Evolutionary conservation across 1,140 invertebrate genomes (phyloP), one percentile per base, ranked within the genome.

Genomic region (Tribolium castaneum): DNA sequence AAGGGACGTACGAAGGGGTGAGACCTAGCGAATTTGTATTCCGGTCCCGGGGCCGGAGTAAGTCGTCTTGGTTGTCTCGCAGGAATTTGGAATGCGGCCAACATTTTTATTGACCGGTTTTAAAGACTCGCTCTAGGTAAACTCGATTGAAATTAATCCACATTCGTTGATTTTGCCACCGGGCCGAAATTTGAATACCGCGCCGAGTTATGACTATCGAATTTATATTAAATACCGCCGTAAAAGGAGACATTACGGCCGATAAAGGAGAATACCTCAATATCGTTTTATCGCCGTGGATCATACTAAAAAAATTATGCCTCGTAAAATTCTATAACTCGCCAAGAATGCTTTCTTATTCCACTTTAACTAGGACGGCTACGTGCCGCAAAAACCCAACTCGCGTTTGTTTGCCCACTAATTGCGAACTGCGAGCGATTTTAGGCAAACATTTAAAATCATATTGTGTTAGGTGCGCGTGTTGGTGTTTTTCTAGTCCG

Each of bases 71-170:
- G 71, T 78, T 74, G 70, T 74, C 70, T 73, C 30, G 70, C 9
- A 30, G 12, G 52, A 75, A 75, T 66, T 75, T 78, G 77, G 77
- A 78, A 78, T 74, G 71, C 59, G 12, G 77, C 77, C 77, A 78
- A 78, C 71, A 62, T 30, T 75, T 78, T 78, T 78, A 78, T 78
- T 78, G 77, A 78, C 77, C 77, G 49, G 77, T 75, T 75, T 70
- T 78, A 78, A 56, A 54, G 51, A 78, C 52, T 78, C 72, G 54
- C 54, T 22, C n/a, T 34, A 66, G 59, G 25, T 66, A 35, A 66
- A 66, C 25, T 22, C 25, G 59, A 35, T 66, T 66, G 30, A 66
- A 66, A 66, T 66, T 66, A 66, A 35, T n/a, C 59, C 14, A 30
- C 25, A 30, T 30, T 45, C 39, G 39, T 45, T n/a, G 39, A 45